These are phyloP conservation scores for Andrena haemorrhoa DNA, from an alignment of 2,888 invertebrate species.

Conservation along the genomic window DNA sequence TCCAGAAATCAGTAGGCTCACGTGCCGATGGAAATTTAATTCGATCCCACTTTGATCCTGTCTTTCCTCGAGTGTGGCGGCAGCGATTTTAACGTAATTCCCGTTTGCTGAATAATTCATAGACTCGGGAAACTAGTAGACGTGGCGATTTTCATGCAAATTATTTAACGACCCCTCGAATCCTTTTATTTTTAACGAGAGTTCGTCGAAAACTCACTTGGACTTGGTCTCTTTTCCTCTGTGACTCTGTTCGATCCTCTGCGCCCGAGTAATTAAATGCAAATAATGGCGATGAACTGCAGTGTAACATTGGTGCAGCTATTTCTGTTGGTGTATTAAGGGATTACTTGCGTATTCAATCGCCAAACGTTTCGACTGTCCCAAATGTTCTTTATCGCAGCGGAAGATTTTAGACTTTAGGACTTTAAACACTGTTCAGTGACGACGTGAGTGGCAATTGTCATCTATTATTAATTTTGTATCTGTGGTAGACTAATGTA, in stretches of 20 bases:
- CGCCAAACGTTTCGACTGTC: too few species aligned
- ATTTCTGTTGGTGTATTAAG: slow-evolving; percentile 8
- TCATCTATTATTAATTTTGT: too few species aligned
- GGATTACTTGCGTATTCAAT: background rate
- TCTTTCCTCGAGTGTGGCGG: slow-evolving; percentile 25
- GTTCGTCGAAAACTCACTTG: slow-evolving; percentile 37
- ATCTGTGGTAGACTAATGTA: too few species aligned
- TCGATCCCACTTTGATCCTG: slow-evolving; percentile 15
- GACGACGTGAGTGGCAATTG: too few species aligned
- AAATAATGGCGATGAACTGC: slow-evolving; percentile 37
- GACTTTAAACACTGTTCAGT: too few species aligned
- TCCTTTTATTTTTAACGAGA: slow-evolving; percentile 43
- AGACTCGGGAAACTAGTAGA: slow-evolving; percentile 47
- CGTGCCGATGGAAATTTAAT: slow-evolving; percentile 13
- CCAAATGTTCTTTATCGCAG: background rate
- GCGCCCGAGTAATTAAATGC: slow-evolving; percentile 48
- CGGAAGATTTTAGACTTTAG: too few species aligned
- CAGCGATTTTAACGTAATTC: slow-evolving; percentile 61
- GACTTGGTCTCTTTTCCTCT: slow-evolving; percentile 21
- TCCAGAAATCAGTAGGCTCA: slow-evolving; percentile 8
- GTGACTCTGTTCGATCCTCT: slow-evolving; percentile 17
- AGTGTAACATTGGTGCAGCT: slow-evolving; percentile 42
- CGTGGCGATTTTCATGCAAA: slow-evolving; percentile 63
- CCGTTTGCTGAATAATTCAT: slow-evolving; percentile 62
- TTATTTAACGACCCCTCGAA: slow-evolving; percentile 59